Conservation (phyloP, 2,113 vertebrate genomes). For the Sterna hirundo region DNA sequence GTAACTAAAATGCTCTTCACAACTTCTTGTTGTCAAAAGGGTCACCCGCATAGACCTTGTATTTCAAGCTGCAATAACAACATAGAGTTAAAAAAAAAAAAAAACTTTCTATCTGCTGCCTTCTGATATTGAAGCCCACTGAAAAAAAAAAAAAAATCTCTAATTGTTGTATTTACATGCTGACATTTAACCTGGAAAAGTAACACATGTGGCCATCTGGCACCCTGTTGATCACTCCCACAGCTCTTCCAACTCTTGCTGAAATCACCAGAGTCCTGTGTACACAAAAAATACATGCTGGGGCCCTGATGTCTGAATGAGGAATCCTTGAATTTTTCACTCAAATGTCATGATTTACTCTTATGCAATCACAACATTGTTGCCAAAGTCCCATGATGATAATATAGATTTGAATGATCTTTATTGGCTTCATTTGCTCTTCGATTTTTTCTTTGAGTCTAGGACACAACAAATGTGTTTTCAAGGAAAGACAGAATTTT, state of each 20-base stretch:
- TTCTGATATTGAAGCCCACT: not conserved
- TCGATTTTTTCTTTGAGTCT: not conserved
- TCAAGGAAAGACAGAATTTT: not conserved
- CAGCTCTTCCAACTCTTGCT: not conserved
- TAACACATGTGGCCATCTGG: not conserved
- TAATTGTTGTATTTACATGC: not conserved
- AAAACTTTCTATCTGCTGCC: not conserved
- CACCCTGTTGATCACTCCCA: not conserved
- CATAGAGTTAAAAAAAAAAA: not conserved
- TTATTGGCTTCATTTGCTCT: not conserved
- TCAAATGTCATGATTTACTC: not conserved
- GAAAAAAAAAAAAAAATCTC: not conserved
- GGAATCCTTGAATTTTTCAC: not conserved
- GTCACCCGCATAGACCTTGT: not conserved
- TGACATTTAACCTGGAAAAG: conserved; percentile 36
- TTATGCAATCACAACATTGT: not conserved
- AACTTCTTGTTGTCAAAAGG: not conserved
- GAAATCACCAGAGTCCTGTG: not conserved
- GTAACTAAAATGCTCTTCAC: not conserved
- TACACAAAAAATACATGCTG: not conserved
- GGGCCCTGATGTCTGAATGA: not conserved
- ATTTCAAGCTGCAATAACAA: not conserved
- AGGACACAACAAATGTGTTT: not conserved
- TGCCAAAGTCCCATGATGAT: not conserved
- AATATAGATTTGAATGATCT: not conserved